These are phyloP conservation scores for Orientallactaga sibirica DNA, from an alignment of 2,797 vertebrate species.

Conservation along the genomic window DNA sequence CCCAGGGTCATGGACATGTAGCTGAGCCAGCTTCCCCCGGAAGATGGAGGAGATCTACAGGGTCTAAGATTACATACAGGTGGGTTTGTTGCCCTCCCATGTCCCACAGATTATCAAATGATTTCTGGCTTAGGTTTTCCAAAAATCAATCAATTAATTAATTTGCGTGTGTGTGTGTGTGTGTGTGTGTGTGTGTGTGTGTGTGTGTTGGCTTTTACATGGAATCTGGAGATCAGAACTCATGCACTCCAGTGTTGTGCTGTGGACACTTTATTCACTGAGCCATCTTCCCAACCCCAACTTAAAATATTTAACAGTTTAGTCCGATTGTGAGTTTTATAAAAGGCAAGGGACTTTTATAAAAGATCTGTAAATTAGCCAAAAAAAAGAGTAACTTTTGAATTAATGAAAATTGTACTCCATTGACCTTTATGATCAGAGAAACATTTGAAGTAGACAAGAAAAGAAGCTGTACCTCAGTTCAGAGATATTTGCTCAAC, in stretches of 20 bases:
- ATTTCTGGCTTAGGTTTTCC: neutral
- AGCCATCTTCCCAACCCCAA: no score
- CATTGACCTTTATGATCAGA: neutral
- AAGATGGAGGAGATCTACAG: neutral
- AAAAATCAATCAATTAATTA: no score
- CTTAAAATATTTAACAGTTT: neutral
- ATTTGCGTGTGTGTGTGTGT: no score
- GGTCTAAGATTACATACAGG: no score
- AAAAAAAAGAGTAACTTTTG: neutral
- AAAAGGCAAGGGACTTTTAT: neutral
- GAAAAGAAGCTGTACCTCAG: no score
- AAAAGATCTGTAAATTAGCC: conserved; percentile 14
- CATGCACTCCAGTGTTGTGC: no score
- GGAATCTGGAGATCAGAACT: no score
- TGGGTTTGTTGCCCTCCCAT: neutral
- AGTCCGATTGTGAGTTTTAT: neutral
- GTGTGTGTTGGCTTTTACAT: no score
- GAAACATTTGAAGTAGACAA: conserved; percentile 41
- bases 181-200: no score
- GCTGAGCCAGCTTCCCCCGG: no score
- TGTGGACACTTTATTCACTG: no score
- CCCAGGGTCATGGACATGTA: neutral
- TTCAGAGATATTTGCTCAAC: no score
- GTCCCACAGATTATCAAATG: neutral
- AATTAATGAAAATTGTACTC: conserved; percentile 30